These are phyloP conservation scores for Nomada goodeniana DNA, from an alignment of 2,888 invertebrate species.

Conservation along the genomic window DNA sequence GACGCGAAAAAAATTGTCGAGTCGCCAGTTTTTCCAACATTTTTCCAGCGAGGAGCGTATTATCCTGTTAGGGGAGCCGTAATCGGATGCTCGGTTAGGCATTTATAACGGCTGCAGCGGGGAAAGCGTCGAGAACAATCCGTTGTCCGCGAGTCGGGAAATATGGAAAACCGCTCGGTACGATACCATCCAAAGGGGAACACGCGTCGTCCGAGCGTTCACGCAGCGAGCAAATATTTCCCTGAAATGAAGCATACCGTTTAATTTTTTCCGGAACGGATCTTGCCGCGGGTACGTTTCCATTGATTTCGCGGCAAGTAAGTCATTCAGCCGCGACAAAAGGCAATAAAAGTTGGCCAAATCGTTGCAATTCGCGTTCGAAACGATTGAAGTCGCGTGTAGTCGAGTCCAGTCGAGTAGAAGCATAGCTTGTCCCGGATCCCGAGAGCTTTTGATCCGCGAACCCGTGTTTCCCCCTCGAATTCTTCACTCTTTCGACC, in stretches of 20 bases:
- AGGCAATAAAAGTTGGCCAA: neutral
- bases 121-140: neutral
- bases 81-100: constrained; percentile 12
- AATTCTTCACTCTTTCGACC: neutral
- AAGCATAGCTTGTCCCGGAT: no score
- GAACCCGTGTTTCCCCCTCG: neutral
- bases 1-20: constrained; percentile 2
- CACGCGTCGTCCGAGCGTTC: neutral
- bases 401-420: neutral
- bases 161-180: neutral
- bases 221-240: neutral
- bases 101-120: neutral
- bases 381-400: neutral
- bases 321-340: constrained; percentile 18
- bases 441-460: constrained; percentile 6
- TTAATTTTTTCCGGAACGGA: no score
- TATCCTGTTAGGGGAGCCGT: neutral
- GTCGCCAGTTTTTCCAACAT: neutral
- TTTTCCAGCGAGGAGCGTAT: neutral
- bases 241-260: no score
- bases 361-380: neutral
- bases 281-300: neutral
- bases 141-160: neutral
- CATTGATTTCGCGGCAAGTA: constrained; percentile 22
- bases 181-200: neutral